These are phyloP conservation scores for Trichonephila inaurata DNA, from an alignment of 1,140 invertebrate genomes.

Conservation along the genomic window DNA sequence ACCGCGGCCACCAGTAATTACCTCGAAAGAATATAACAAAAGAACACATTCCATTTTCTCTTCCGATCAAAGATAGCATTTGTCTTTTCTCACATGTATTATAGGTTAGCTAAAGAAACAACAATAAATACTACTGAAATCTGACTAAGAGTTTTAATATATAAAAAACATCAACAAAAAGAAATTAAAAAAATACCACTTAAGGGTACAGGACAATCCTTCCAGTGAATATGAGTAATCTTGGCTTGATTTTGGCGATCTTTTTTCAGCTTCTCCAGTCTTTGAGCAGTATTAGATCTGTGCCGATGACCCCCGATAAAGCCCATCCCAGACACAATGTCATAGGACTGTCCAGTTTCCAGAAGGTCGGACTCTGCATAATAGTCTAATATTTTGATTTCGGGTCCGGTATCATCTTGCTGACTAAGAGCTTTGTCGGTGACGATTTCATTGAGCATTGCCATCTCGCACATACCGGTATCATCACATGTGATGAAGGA, in stretches of 20 bases:
- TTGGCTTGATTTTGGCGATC: slow-evolving; percentile 86
- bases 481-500: slow-evolving; percentile 98
- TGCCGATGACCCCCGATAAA: slow-evolving; percentile 87
- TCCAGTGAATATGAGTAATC: slow-evolving; percentile 82
- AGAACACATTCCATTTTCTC: no score
- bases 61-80: no score
- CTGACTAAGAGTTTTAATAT: no score
- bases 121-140: no score
- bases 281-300: slow-evolving; percentile 93
- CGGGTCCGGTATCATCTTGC: not conserved
- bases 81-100: no score
- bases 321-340: slow-evolving; percentile 85
- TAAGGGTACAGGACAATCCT: slow-evolving; percentile 76
- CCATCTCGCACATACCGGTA: slow-evolving; percentile 89
- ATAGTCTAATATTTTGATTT: slow-evolving; percentile 61
- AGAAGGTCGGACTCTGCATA: slow-evolving; percentile 78
- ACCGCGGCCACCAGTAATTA: no score
- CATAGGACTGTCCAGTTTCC: slow-evolving; percentile 80
- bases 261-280: slow-evolving; percentile 93
- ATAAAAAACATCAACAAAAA: no score
- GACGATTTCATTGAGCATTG: slow-evolving; percentile 88
- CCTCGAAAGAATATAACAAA: no score
- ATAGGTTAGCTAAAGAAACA: no score
- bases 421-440: slow-evolving; percentile 35
- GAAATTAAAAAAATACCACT: not conserved